A percentile compares a stretch with the other conserved stretches of the same genome.
Conservation (phyloP, 2,113 vertebrate species). For the Crotalus helleri region DNA sequence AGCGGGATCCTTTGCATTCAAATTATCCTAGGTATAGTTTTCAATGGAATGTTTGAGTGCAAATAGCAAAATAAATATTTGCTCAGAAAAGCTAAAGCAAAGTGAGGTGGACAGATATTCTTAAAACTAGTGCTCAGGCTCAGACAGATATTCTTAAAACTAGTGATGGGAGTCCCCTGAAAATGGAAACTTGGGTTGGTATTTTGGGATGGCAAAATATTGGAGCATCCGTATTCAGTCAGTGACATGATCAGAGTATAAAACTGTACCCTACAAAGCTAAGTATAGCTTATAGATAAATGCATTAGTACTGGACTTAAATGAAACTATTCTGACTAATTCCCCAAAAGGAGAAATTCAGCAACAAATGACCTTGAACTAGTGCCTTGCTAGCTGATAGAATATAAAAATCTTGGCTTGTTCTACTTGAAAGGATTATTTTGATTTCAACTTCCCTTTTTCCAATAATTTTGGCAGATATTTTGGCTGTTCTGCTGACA, state of each 20-base stretch:
- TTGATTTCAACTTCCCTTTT: not conserved
- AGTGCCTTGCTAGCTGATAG: too few relatives aligned
- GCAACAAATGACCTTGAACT: too few relatives aligned
- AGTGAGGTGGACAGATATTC: not conserved
- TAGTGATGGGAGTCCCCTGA: not conserved
- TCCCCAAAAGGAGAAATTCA: not conserved
- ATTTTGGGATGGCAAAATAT: not conserved
- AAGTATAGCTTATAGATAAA: not conserved
- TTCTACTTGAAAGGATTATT: not conserved
- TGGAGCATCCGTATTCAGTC: not conserved
- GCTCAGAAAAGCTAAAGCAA: not conserved
- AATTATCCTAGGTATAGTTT: not conserved
- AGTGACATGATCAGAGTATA: not conserved
- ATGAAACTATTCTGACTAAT: not conserved
- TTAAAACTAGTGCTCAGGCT: not conserved
- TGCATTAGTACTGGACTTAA: not conserved
- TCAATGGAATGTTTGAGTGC: not conserved
- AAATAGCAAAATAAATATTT: not conserved
- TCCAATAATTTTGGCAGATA: slow-evolving; percentile 69
- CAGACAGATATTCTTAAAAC: not conserved
- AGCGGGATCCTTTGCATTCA: not conserved
- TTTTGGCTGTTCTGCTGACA: slow-evolving; percentile 87
- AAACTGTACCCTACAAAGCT: not conserved
- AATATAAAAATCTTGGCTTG: not conserved
- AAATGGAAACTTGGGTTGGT: not conserved